Evolutionary conservation across 2,113 vertebrate species (phyloP).

Genomic region (Larimichthys polyactis): DNA sequence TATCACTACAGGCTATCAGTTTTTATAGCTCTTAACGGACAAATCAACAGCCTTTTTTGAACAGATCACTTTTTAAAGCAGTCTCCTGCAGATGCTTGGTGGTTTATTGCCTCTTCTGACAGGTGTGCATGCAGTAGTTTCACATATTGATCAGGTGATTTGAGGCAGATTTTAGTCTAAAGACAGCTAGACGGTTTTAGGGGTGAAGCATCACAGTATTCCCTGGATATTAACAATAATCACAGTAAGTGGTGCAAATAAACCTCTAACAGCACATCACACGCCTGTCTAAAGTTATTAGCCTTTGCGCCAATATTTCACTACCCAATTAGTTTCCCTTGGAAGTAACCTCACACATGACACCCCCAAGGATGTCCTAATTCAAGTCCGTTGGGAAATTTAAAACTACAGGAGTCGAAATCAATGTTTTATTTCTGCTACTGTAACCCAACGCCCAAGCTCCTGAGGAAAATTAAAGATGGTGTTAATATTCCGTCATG

Average conservation of each 20-base stretch:
- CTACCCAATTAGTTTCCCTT: not conserved
- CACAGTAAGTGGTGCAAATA: not conserved
- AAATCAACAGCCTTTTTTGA: not conserved
- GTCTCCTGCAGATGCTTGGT: not conserved
- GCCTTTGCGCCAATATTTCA: not conserved
- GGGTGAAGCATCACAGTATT: not conserved
- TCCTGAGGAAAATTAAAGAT: not conserved
- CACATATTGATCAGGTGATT: constrained; percentile 10
- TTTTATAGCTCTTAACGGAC: not conserved
- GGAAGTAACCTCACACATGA: constrained; percentile 10
- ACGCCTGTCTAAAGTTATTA: not conserved
- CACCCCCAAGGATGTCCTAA: not conserved
- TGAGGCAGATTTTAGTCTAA: not conserved
- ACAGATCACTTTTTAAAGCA: not conserved
- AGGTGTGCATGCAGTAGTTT: constrained; percentile 29
- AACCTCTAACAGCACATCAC: not conserved
- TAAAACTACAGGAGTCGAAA: constrained; percentile 13
- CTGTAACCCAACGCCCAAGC: constrained; percentile 22
- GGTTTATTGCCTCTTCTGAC: not conserved
- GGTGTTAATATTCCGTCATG: not conserved
- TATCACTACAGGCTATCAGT: no score
- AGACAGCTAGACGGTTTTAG: not conserved
- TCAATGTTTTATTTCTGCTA: constrained; percentile 20
- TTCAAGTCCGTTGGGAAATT: constrained; percentile 15
- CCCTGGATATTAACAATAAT: not conserved